Conservation (phyloP, 2,797 vertebrate genomes). For the Arremon brunneinucha region DNA sequence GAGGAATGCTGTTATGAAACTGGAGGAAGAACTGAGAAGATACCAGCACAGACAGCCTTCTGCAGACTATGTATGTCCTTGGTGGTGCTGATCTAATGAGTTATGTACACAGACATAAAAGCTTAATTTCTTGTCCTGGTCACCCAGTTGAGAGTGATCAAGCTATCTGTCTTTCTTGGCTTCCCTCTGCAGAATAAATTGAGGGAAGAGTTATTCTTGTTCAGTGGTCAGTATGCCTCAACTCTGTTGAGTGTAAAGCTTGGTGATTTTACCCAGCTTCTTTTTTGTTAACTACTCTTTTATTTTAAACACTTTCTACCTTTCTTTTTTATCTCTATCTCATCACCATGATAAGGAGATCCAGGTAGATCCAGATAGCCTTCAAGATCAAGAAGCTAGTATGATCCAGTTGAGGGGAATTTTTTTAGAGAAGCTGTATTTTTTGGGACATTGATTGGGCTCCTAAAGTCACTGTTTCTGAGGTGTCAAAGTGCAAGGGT, state of each 20-base stretch:
- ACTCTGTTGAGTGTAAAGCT: not conserved
- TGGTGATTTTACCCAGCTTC: not conserved
- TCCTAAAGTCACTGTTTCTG: not conserved
- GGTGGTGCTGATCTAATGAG: not conserved
- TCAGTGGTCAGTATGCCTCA: not conserved
- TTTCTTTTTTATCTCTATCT: not conserved
- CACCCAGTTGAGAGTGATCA: not conserved
- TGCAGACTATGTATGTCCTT: conserved; percentile 72
- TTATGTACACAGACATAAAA: not conserved
- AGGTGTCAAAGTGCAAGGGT: not conserved
- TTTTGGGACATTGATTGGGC: not conserved
- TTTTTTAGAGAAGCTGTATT: not conserved
- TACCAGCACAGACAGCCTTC: conserved; percentile 72
- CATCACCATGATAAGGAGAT: not conserved
- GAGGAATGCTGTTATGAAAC: conserved; percentile 83
- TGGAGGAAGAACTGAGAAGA: conserved; percentile 88
- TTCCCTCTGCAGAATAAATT: not conserved
- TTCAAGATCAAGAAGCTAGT: not conserved
- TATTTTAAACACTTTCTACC: not conserved
- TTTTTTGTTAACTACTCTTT: not conserved
- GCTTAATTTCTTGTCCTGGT: not conserved
- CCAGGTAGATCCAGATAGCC: not conserved
- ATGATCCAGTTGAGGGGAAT: not conserved
- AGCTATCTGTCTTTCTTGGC: not conserved
- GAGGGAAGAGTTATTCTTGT: not conserved